phyloP scores from a whole-genome alignment of 2,888 invertebrate genomes.

The Phaonia tiefii region DNA sequence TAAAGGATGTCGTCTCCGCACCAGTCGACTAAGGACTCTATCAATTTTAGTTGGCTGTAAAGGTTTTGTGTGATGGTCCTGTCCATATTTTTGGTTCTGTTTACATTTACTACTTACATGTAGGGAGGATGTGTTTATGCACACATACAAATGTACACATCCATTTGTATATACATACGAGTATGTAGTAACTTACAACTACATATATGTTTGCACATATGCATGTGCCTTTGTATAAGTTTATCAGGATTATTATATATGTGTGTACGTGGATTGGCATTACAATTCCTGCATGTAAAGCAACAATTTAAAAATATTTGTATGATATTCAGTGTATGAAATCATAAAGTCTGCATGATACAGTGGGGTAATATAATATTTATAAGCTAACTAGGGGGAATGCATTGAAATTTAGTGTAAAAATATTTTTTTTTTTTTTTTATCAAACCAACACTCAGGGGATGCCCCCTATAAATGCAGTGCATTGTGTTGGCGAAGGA shows the following conservation, averaged over 20 bases:
- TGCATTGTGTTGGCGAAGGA: too few species aligned
- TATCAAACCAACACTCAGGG: too few species aligned
- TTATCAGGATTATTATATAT: not conserved
- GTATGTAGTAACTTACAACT: not conserved
- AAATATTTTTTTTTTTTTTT: too few species aligned
- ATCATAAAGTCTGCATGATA: not conserved
- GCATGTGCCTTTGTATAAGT: not conserved
- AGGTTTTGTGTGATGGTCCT: not conserved
- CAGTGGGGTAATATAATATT: not conserved
- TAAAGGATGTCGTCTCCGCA: not conserved
- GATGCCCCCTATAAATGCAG: too few species aligned
- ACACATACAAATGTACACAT: not conserved
- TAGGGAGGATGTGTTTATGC: not conserved
- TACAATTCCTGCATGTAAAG: constrained; percentile 48
- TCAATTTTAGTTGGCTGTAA: constrained; percentile 24
- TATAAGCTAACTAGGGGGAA: too few species aligned
- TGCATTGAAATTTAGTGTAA: too few species aligned
- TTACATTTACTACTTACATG: constrained; percentile 6
- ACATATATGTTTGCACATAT: not conserved
- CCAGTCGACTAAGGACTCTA: constrained; percentile 7
- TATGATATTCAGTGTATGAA: not conserved
- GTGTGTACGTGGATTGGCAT: constrained; percentile 5
- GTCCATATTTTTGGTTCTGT: constrained; percentile 40
- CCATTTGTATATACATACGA: not conserved
- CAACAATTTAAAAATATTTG: constrained; percentile 49